Base-by-base conservation (phyloP, 2,113 vertebrate species). In the Alaudala cheleensis region DNA sequence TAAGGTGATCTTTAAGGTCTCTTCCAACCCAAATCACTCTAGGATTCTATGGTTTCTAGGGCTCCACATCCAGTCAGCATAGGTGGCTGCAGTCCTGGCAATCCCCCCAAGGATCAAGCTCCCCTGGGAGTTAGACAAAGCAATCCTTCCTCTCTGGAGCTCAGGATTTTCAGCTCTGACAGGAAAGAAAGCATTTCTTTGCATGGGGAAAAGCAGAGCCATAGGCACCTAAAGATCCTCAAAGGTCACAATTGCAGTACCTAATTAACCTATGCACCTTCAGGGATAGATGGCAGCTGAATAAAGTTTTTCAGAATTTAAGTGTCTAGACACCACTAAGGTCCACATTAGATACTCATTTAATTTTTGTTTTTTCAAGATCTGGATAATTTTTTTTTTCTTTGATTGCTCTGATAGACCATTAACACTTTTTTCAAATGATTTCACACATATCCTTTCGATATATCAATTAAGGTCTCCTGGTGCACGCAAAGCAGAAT, bases 381-480 rank as follows among this genome's bases (percentile, higher is more conserved):
- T 85, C 70, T 79, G 40, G 21, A 69, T 42, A n/a, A 37, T 37
- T 67, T 44, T 37, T 42, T 45, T 86, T 86, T 86, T 77, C 69
- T 89, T 74, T 74, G 33, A 78, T 96, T 91, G 70, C 53, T 94
- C 81, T 93, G 91, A 85, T 93, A 90, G 88, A 92, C 78, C 86
- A 85, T 91, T 96, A 93, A 87, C 91, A 95, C 83, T 94, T 93
- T 93, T 96, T 95, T 80, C 81, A 87, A 94, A 70, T 93, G 22
- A 92, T 96, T 95, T 96, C 80, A 95, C 83, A 94, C 81, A 67
- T 95, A 95, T 90, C 74, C 28, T 94, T 91, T 95, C 40, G 11
- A 91, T 92, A 76, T 70, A 94, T 95, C 90, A 95, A 58, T 93
- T 87, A 90, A 64, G 42, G 82, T 95, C 57, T 88, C 56, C 81